Evolutionary conservation across 1,140 invertebrate species (phyloP), one percentile per base, ranked within the genome.

Genomic region (Callitettix versicolor): DNA sequence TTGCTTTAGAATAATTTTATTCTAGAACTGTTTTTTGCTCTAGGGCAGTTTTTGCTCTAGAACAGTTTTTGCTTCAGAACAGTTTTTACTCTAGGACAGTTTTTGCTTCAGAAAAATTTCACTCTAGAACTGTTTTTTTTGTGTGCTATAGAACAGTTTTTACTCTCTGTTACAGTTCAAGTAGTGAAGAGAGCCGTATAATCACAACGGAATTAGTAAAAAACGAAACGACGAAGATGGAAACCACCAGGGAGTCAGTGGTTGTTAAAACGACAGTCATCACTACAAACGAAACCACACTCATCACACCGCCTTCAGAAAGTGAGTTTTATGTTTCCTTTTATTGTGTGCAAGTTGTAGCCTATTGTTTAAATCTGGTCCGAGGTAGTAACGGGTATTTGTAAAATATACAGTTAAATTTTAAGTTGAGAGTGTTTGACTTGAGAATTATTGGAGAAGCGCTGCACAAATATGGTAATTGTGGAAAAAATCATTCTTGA

Each of bases 251-350:
- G 14, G 48, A 56, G 17, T 53, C 50, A 24, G 50, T 53, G n/a
- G 22, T 42, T 2, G 50, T 53, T 20, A 53, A 53, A 30, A 53
- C 50, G 2, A 53, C 50, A 7, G 50, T 53, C 36, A 53, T 53
- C 50, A 53, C 50, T 3, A 53, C 50, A 21, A 53, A 53, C 22
- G 50, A 53, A 24, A 53, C 50, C 9, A 53, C 50, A 3, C 38
- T 53, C 20, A 41, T 53, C 40, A 53, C 50, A 20, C 50, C 50
- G 14, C 30, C 50, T 6, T 42, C 50, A 3, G 50, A 53, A 18
- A 41, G 50, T 53, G 17, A 53, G 50, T 53, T 21, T 12, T 20
- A 34, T 11, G n/a, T 18, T 51, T 3, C 41, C 41, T 43, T 18
- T 43, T 43, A 15, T 17, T 5, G 41, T 17, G 17, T 43, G 41